Base-by-base conservation (phyloP, 1,140 invertebrate genomes). In the Neocloeon triangulifer region DNA sequence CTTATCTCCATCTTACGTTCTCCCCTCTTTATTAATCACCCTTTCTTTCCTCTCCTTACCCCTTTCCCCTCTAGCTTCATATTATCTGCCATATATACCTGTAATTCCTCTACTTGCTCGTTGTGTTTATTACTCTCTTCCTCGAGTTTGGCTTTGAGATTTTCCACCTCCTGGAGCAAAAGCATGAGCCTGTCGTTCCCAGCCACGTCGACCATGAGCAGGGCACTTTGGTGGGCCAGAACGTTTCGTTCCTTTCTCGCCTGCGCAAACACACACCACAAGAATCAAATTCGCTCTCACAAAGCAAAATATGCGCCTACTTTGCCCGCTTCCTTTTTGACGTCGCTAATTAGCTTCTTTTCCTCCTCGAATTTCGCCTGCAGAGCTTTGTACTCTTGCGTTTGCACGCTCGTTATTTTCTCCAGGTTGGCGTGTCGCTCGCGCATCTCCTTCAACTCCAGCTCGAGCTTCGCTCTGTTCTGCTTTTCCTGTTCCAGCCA, bases 191-290 rank as follows among this genome's bases (percentile, higher is more conserved):
- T 49, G 34, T 61, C 58, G 25, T 63, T 61, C 1, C 55, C 47
- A 19, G 59, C 59, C 12, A 69, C 44, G 19, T 67, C 67, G 5
- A 62, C 61, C 53, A 71, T 48, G 10, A 73, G 46, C 30, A 76
- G 44, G 5, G 66, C 58, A 38, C 66, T 70, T 46, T 71, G 69
- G 40, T 73, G 67, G 0, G 64, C 62, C 22, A 74, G 39, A 3
- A 71, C 58, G 36, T 65, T 69, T 2, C 65, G 55, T 34, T 72
- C 67, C 42, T 67, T 70, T 48, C 66, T 60, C 1, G 61, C 61
- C 63, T 67, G 28, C 26, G 32, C 41, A 37, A 33, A 15, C 10
- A 25, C n/a, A 19, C 14, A 10, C 10, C n/a, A 5, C 15, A 30
- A n/a, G 9, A 10, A 14, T 10, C n/a, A 4, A 12, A 16, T 13